phyloP scores from a whole-genome alignment of 2,113 vertebrate species.

The Thomomys bottae region DNA sequence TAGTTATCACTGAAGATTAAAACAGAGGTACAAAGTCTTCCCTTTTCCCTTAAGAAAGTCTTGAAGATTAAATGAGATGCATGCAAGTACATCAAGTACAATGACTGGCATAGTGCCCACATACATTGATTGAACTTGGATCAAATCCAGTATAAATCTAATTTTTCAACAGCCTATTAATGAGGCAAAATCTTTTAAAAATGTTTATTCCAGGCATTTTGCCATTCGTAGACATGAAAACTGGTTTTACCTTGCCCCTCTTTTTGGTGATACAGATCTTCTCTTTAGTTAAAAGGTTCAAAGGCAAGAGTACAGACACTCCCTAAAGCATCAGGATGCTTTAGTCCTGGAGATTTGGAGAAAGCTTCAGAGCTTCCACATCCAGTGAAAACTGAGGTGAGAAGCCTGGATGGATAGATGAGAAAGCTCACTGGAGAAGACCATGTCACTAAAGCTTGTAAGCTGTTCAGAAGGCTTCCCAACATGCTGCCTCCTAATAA shows the following conservation, averaged over 20 bases:
- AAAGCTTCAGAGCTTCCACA: background rate
- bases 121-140: background rate
- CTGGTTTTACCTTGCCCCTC: background rate
- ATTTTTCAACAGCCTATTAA: background rate
- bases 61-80: background rate
- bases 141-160: background rate
- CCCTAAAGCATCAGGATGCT: background rate
- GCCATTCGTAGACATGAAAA: background rate
- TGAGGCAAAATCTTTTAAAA: background rate
- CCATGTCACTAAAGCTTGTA: background rate
- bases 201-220: background rate
- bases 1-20: background rate
- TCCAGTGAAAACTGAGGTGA: background rate
- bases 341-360: background rate
- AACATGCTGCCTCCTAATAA: conserved; percentile 8
- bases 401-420: background rate
- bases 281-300: background rate
- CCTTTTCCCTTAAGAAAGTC: background rate
- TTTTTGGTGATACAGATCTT: background rate
- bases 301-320: background rate
- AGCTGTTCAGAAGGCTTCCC: conserved; percentile 27
- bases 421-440: background rate
- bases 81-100: background rate
- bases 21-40: background rate
- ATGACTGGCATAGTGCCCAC: background rate